These are phyloP conservation scores for Anoplius nigerrimus DNA, from an alignment of 2,888 invertebrate genomes.

Conservation along the genomic window DNA sequence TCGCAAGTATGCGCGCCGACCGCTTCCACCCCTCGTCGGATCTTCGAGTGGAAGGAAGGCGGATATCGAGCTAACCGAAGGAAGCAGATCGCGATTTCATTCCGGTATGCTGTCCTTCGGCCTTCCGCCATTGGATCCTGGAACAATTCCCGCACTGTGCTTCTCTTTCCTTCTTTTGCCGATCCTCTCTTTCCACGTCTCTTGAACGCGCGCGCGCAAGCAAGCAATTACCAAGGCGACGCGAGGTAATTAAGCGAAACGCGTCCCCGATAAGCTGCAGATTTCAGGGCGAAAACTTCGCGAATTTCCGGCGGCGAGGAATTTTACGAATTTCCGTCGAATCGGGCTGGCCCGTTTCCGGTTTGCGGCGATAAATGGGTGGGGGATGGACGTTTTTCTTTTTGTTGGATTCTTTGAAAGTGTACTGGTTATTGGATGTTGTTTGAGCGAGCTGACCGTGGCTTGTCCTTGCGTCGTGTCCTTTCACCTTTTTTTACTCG, in stretches of 20 bases:
- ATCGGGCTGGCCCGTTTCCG: not conserved
- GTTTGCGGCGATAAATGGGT: not conserved
- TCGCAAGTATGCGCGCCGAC: conserved; percentile 45
- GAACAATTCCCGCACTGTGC: conserved; percentile 19
- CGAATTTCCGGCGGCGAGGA: conserved; percentile 27
- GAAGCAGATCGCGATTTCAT: conserved; percentile 30
- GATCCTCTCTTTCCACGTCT: not conserved
- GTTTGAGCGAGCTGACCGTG: no score
- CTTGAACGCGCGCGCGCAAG: no score
- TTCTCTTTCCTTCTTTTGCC: not conserved
- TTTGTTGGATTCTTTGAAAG: no score
- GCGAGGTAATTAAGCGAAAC: conserved; percentile 45
- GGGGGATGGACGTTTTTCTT: no score
- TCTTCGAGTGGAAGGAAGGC: conserved; percentile 25
- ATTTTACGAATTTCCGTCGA: conserved; percentile 10
- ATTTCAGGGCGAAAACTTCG: conserved; percentile 29
- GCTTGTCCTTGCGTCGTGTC: no score
- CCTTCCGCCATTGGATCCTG: conserved; percentile 21
- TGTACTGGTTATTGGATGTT: no score
- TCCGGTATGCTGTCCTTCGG: conserved; percentile 8
- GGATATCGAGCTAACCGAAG: conserved; percentile 34
- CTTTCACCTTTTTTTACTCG: no score
- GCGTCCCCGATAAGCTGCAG: conserved; percentile 36
- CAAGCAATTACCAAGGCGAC: conserved; percentile 33
- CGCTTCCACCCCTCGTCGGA: conserved; percentile 21